Base-by-base conservation (phyloP, 2,888 invertebrate genomes). In the Microctonus hyperodae region DNA sequence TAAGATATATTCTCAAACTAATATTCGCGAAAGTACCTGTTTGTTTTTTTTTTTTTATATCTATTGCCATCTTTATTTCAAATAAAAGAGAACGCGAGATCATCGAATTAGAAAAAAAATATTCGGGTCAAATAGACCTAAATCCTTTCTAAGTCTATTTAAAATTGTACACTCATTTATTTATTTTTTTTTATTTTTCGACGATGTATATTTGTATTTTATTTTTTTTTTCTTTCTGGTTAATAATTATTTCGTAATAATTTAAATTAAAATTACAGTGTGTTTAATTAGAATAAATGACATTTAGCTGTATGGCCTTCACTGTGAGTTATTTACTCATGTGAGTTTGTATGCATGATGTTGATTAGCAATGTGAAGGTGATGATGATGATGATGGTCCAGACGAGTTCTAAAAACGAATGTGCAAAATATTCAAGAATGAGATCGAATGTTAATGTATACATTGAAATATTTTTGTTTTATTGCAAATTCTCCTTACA, bases 41-140 rank as follows among this genome's bases (percentile, higher is more conserved):
- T n/a, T n/a, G n/a, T 11, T 23, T 23, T 13, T 23, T 6, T 11
- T 23, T 23, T 13, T 23, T 6, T 22, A 22, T 13, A 37, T 37
- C 37, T n/a, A 37, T 37, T 35, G 35, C 35, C 35, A 35, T 35
- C 35, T 37, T 13, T n/a, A n/a, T n/a, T n/a, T 63, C 50, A 22
- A 37, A 67, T 40, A 57, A 16, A 37, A 64, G 28, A 28, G 23
- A 60, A 64, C 23, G n/a, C n/a, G n/a, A n/a, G 48, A 58, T 16
- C 33, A 53, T n/a, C n/a, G n/a, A 53, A 58, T 50, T 33, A 40
- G 37, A 56, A 35, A 56, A 59, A 31, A 61, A 50, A 59, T 76
- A 76, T 78, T 75, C 67, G 73, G 77, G 76, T 77, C 76, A 76
- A 71, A 74, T 72, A 71, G 64, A 73, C 73, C 71, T 71, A 61